Percentiles rank a stretch among this genome's conserved stretches.
phyloP scores from a whole-genome alignment of 2,113 vertebrate genomes.

The Lepidothrix coronata region DNA sequence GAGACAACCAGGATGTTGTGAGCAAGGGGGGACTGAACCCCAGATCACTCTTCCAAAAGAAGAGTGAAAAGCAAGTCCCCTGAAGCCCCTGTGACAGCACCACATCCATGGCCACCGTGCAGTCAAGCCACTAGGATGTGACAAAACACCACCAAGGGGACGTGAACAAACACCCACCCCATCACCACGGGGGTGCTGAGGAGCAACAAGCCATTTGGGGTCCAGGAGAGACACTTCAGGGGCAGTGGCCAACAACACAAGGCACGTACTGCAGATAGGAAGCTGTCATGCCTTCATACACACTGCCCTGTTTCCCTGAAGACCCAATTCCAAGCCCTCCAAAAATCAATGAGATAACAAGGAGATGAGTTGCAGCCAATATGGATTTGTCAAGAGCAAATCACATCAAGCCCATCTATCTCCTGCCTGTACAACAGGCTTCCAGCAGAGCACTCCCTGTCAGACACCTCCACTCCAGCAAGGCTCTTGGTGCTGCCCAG shows the following conservation, averaged over 20 bases:
- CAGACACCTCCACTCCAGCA: neutral
- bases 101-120: neutral
- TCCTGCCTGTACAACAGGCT: neutral
- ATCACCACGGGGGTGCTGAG: neutral
- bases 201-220: neutral
- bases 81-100: neutral
- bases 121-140: neutral
- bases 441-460: neutral
- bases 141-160: neutral
- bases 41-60: neutral
- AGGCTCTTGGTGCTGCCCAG: neutral
- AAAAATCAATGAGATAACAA: conserved; percentile 57
- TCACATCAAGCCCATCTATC: conserved; percentile 34
- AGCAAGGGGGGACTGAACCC: neutral
- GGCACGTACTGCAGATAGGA: fast-evolving
- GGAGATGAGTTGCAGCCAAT: conserved; percentile 60
- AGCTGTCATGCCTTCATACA: neutral
- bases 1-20: neutral
- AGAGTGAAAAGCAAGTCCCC: neutral
- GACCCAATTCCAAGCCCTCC: conserved; percentile 10
- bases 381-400: conserved; percentile 51
- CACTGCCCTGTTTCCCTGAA: neutral
- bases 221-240: neutral
- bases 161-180: neutral
- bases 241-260: neutral